These are phyloP conservation scores for Philhelius pedissequus DNA, from an alignment of 2,888 invertebrate species.

Conservation along the genomic window DNA sequence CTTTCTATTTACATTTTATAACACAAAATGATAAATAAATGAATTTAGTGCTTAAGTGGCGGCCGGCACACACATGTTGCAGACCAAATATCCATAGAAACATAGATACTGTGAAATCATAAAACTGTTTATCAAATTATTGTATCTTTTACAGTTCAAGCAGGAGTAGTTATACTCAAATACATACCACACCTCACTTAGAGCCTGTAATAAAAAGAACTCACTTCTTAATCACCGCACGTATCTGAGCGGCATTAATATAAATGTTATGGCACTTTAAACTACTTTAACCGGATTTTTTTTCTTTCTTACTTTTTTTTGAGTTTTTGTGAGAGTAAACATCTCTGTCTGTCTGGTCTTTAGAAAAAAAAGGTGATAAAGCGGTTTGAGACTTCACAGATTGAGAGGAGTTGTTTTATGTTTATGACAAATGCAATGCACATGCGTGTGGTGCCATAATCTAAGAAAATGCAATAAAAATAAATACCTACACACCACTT, in stretches of 20 bases:
- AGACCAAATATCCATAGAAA: not conserved
- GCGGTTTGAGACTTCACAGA: not conserved
- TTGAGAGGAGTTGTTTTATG: not conserved
- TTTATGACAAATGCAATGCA: conserved; percentile 10
- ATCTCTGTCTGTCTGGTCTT: not conserved
- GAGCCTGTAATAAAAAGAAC: not conserved
- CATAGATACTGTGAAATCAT: not conserved
- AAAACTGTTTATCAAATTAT: not conserved
- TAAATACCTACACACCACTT: not conserved
- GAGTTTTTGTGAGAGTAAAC: not conserved
- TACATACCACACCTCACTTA: not conserved
- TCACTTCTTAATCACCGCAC: not conserved
- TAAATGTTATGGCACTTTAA: conserved; percentile 35
- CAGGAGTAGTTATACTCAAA: not conserved
- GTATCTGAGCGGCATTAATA: not conserved
- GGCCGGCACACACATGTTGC: not conserved
- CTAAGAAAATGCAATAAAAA: not conserved
- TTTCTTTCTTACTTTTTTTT: not conserved
- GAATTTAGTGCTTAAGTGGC: not conserved
- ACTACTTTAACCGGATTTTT: conserved; percentile 26
- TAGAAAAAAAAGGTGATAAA: not conserved
- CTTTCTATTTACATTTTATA: not conserved
- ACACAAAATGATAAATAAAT: not conserved
- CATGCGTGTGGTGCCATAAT: not conserved
- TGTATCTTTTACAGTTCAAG: not conserved